Evolutionary conservation across 92 coral and sea anemone species (phyloP).

Genomic region (Galaxea fascicularis): DNA sequence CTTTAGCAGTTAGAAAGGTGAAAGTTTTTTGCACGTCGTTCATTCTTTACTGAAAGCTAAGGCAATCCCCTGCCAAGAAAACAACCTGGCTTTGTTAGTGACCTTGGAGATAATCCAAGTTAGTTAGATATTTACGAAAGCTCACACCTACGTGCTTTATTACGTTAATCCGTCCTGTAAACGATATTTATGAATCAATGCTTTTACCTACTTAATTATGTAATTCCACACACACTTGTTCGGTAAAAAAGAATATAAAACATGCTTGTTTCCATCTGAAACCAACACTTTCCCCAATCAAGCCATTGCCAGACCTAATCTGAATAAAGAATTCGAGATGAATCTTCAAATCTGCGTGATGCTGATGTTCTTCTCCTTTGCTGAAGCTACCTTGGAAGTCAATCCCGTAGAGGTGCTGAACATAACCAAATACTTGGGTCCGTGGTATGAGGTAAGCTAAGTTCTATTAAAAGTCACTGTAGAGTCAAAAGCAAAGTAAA

Average conservation of each 20-base stretch:
- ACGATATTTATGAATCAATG: neutral
- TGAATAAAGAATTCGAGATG: constrained; percentile 3
- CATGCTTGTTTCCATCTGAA: neutral
- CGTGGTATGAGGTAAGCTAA: constrained; percentile 11
- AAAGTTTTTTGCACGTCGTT: constrained; percentile 12
- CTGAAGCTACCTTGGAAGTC: neutral
- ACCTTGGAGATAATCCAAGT: constrained; percentile 11
- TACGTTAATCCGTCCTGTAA: constrained; percentile 1
- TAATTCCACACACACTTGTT: neutral
- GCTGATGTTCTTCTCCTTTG: constrained; percentile 14
- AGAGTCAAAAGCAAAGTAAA: constrained; percentile 6
- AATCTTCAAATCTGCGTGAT: neutral
- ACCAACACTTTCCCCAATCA: neutral
- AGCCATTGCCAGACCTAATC: constrained; percentile 1
- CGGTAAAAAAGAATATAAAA: neutral
- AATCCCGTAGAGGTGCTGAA: neutral
- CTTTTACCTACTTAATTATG: neutral
- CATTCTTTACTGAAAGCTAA: neutral
- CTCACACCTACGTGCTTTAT: neutral
- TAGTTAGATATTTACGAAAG: neutral
- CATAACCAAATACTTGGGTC: constrained; percentile 7
- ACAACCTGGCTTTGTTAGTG: neutral
- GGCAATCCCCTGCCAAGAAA: no score
- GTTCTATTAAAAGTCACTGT: neutral
- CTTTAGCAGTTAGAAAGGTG: constrained; percentile 13